Conservation (phyloP, 35 echinoderm and acorn worm genomes). For the Stichopus chloronotus region DNA sequence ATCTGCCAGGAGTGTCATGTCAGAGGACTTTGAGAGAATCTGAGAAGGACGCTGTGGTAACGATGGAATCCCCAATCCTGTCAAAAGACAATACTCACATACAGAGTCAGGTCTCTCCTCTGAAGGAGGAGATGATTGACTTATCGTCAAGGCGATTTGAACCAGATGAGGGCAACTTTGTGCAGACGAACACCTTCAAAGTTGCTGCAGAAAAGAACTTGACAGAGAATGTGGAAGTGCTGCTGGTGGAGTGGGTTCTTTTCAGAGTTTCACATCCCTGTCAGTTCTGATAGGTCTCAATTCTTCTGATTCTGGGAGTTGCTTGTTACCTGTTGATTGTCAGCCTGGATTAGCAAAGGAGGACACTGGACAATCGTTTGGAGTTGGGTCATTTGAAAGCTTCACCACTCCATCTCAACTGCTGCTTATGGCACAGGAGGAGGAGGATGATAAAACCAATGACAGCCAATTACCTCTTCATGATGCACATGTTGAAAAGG, state of each 20-base stretch:
- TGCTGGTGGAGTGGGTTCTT: slow-evolving; percentile 42
- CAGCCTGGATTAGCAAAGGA: background rate
- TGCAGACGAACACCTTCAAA: slow-evolving; percentile 28
- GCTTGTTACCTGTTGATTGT: background rate
- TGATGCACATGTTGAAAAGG: background rate
- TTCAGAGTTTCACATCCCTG: slow-evolving; percentile 46
- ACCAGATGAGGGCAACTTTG: background rate
- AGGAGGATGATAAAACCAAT: background rate
- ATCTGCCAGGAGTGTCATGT: background rate
- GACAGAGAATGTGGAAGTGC: background rate
- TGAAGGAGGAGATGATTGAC: background rate
- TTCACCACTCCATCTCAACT: background rate
- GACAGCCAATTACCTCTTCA: background rate
- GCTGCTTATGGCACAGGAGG: background rate
- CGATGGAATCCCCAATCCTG: background rate
- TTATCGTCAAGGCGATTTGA: background rate
- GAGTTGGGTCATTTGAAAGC: background rate
- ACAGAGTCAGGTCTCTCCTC: background rate
- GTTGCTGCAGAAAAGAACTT: background rate
- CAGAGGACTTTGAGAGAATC: background rate
- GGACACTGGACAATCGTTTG: background rate
- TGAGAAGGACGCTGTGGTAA: background rate
- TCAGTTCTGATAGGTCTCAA: background rate
- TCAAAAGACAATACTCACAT: background rate
- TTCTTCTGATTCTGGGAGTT: background rate